These are phyloP conservation scores for Ochotona curzoniae DNA, from an alignment of 2,113 vertebrate genomes.

Conservation along the genomic window DNA sequence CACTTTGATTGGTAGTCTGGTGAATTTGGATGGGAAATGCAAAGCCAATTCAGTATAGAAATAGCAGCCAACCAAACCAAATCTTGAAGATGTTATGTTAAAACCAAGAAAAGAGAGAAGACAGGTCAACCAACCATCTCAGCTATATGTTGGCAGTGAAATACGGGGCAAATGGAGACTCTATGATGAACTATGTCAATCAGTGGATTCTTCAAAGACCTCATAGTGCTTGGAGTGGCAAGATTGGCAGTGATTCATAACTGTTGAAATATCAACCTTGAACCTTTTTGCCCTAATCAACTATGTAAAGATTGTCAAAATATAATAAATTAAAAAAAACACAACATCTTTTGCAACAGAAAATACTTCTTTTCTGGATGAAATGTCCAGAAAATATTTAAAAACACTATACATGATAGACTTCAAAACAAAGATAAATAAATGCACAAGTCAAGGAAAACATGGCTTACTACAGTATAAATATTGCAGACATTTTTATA, in stretches of 20 bases:
- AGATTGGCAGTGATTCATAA: no score
- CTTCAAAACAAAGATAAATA: not conserved
- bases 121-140: no score
- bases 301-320: no score
- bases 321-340: no score
- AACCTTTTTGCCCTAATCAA: no score
- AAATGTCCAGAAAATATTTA: not conserved
- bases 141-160: no score
- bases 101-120: no score
- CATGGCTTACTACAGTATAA: not conserved
- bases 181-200: no score
- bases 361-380: not conserved
- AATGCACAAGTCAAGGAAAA: not conserved
- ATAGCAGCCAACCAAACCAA: not conserved
- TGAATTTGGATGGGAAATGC: not conserved
- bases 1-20: not conserved
- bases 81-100: not conserved
- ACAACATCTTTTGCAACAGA: not conserved
- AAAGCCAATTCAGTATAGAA: conserved; percentile 2
- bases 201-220: no score
- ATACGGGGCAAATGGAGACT: no score
- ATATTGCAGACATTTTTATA: not conserved
- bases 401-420: not conserved
- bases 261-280: no score
- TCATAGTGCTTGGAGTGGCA: no score